These are phyloP conservation scores for Aldrovandia affinis DNA, from an alignment of 2,797 vertebrate genomes.

Conservation along the genomic window DNA sequence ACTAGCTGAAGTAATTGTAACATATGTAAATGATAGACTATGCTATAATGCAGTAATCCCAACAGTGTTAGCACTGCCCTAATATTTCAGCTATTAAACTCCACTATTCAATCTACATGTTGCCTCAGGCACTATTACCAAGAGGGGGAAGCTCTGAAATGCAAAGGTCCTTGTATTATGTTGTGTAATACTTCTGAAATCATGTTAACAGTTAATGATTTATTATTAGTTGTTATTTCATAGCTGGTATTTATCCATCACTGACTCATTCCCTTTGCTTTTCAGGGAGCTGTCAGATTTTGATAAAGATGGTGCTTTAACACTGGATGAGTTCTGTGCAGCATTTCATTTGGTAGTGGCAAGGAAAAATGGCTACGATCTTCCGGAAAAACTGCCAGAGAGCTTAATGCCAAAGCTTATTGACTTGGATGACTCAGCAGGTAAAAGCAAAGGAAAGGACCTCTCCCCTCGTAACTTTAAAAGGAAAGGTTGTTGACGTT, in stretches of 20 bases:
- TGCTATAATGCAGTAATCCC: neutral
- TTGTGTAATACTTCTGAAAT: neutral
- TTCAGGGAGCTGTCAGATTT: constrained; percentile 98
- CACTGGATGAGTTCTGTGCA: constrained; percentile 97
- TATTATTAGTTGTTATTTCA: neutral
- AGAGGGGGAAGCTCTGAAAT: neutral
- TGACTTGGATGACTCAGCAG: constrained; percentile 95
- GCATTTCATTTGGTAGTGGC: constrained; percentile 98
- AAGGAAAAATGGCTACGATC: constrained; percentile 97
- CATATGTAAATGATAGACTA: neutral
- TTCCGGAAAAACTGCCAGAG: constrained; percentile 97
- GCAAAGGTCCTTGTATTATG: neutral
- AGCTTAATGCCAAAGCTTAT: constrained; percentile 99
- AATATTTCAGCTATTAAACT: neutral
- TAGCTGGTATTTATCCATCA: neutral
- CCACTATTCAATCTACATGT: neutral
- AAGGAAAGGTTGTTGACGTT: neutral
- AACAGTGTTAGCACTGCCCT: neutral
- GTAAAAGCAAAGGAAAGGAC: constrained; percentile 63
- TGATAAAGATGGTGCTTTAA: constrained; percentile 97
- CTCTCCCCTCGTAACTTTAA: neutral
- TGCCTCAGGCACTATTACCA: neutral
- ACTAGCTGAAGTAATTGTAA: neutral
- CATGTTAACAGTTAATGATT: neutral
- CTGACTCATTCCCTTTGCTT: constrained; percentile 45